These are phyloP conservation scores for Nomada ferruginata DNA, from an alignment of 2,888 invertebrate species.

Conservation along the genomic window DNA sequence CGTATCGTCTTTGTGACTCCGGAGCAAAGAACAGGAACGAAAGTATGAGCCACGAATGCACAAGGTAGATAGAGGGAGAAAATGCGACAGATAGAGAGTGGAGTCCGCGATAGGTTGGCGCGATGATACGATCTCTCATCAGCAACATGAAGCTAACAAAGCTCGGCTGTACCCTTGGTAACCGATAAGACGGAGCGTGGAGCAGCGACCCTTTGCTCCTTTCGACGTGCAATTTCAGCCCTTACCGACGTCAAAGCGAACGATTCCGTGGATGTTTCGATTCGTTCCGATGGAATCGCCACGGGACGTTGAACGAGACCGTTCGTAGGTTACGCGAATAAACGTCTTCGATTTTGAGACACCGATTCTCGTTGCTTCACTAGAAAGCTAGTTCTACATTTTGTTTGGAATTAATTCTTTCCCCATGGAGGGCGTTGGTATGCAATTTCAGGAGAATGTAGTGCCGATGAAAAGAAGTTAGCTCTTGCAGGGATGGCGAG, in stretches of 20 bases:
- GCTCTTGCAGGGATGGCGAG: too few species aligned
- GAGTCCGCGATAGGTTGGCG: slow-evolving; percentile 39
- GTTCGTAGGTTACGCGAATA: not conserved
- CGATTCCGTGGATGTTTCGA: slow-evolving; percentile 40
- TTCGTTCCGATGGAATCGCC: slow-evolving; percentile 37
- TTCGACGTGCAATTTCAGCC: slow-evolving; percentile 47
- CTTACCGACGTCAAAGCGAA: slow-evolving; percentile 57
- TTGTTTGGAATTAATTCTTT: too few species aligned
- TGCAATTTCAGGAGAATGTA: too few species aligned
- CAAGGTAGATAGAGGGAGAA: not conserved
- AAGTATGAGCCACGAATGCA: slow-evolving; percentile 7
- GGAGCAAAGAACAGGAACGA: slow-evolving; percentile 15
- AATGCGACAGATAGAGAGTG: not conserved
- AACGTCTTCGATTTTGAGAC: slow-evolving; percentile 14
- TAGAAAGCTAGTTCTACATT: too few species aligned
- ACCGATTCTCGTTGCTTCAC: not conserved
- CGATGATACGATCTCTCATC: slow-evolving; percentile 70
- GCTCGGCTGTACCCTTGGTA: slow-evolving; percentile 51
- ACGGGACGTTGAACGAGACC: not conserved
- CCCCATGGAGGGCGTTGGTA: too few species aligned
- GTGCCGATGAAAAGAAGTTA: too few species aligned
- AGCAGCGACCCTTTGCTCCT: slow-evolving; percentile 55
- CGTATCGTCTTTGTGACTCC: slow-evolving; percentile 44
- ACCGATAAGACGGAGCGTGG: slow-evolving; percentile 58
- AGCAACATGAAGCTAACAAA: slow-evolving; percentile 67